Evolutionary conservation across 1,140 invertebrate genomes (phyloP).

Genomic region (Diploscapter pachys): DNA sequence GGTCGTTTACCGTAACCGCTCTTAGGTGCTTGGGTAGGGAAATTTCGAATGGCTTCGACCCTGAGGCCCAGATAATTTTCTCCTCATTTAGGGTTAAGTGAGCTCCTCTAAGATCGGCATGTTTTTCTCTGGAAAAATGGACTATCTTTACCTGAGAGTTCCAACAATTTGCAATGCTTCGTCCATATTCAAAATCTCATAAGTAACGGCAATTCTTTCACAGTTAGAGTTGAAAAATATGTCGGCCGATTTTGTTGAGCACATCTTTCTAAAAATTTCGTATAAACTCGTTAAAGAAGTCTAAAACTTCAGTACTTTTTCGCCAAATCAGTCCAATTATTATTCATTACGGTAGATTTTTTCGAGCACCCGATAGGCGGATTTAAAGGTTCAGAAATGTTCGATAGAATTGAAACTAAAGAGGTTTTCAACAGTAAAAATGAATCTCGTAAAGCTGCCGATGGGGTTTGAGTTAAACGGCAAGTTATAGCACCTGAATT

Average conservation of each 20-base stretch:
- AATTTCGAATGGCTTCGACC: constrained; percentile 47
- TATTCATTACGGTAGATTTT: constrained; percentile 16
- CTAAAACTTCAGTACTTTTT: constrained; percentile 2
- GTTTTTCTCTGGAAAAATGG: constrained; percentile 22
- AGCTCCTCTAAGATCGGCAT: constrained; percentile 19
- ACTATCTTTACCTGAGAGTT: constrained; percentile 35
- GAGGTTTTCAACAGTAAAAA: constrained; percentile 18
- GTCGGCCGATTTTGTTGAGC: constrained; percentile 22
- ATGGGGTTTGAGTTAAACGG: constrained; percentile 21
- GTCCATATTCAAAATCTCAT: constrained; percentile 49
- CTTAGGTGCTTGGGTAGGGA: constrained; percentile 52
- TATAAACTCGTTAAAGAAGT: not conserved
- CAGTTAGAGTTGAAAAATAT: constrained; percentile 51
- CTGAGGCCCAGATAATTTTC: constrained; percentile 47
- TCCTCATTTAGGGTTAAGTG: constrained; percentile 40
- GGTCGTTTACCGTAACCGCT: constrained; percentile 43
- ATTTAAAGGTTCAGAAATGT: constrained; percentile 5
- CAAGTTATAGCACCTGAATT: constrained; percentile 16
- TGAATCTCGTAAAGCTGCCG: constrained; percentile 21
- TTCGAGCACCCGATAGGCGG: constrained; percentile 7
- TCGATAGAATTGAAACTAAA: constrained; percentile 7
- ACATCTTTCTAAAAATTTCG: constrained; percentile 14
- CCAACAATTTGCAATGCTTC: constrained; percentile 43
- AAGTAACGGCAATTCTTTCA: constrained; percentile 46
- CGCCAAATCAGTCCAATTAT: constrained; percentile 18